Evolutionary conservation across 2,888 invertebrate genomes (phyloP).

Genomic region (Ditula angustiorana): DNA sequence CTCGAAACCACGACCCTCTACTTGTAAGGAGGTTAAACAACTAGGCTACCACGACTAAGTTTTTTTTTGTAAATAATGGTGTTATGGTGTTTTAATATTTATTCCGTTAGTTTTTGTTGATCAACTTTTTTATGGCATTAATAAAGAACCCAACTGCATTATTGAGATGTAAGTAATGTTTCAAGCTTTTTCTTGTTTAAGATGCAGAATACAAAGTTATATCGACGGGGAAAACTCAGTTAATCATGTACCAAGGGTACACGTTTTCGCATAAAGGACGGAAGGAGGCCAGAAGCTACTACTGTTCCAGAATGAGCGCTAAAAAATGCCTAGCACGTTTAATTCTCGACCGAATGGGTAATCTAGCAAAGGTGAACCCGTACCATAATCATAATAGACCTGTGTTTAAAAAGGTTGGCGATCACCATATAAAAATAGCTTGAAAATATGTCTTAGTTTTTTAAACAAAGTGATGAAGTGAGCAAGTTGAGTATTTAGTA

Average conservation of each 20-base stretch:
- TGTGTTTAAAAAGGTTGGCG: slow-evolving; percentile 9
- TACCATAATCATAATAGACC: slow-evolving; percentile 37
- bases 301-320: slow-evolving; percentile 37
- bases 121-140: too few species aligned
- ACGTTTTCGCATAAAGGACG: slow-evolving; percentile 48
- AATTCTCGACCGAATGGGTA: slow-evolving; percentile 31
- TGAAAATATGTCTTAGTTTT: not conserved
- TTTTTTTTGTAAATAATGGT: too few species aligned
- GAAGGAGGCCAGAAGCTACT: not conserved
- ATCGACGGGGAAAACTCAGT: slow-evolving; percentile 15
- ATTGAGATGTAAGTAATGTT: too few species aligned
- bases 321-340: slow-evolving; percentile 43
- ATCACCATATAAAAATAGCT: not conserved
- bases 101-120: too few species aligned
- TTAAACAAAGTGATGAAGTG: not conserved
- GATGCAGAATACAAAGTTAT: slow-evolving; percentile 1
- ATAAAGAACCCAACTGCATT: too few species aligned
- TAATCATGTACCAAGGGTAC: slow-evolving; percentile 44
- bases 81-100: too few species aligned
- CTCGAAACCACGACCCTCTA: too few species aligned
- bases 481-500: too few species aligned
- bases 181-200: too few species aligned
- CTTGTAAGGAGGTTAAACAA: too few species aligned
- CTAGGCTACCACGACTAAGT: too few species aligned
- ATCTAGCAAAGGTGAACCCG: not conserved